These are phyloP conservation scores for Nymphicus hollandicus DNA, from an alignment of 2,113 vertebrate species.

Conservation along the genomic window DNA sequence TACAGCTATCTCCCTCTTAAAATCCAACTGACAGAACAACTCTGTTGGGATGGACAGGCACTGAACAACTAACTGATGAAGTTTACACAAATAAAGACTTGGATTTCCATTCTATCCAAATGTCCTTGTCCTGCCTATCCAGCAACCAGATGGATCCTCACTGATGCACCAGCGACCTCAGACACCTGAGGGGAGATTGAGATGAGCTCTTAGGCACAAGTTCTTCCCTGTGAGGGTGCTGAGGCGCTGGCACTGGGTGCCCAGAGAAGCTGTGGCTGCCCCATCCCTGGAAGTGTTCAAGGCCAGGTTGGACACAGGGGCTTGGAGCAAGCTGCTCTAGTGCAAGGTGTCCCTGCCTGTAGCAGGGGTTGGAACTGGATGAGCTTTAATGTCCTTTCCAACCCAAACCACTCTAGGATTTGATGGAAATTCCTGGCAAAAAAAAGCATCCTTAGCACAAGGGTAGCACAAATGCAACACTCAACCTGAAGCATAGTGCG, in stretches of 20 bases:
- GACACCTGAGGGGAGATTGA: not conserved
- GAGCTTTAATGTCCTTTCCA: not conserved
- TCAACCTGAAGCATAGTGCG: fast-evolving
- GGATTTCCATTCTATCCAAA: not conserved
- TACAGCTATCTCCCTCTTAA: not conserved
- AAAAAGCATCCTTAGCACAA: not conserved
- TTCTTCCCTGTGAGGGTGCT: not conserved
- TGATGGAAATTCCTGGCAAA: fast-evolving
- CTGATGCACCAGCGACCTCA: not conserved
- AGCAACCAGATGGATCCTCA: not conserved
- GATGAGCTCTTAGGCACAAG: not conserved
- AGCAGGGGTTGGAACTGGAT: not conserved
- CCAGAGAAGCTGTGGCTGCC: too few relatives aligned
- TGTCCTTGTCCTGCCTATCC: too few relatives aligned
- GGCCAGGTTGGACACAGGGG: too few relatives aligned
- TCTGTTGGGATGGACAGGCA: not conserved
- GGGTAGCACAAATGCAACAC: fast-evolving
- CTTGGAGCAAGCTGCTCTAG: not conserved
- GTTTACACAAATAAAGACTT: not conserved
- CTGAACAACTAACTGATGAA: not conserved
- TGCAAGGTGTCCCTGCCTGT: not conserved
- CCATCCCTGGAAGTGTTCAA: too few relatives aligned
- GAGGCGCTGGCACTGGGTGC: not conserved
- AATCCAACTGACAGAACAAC: not conserved
- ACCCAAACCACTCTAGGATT: not conserved